Evolutionary conservation across 2,113 vertebrate species (phyloP), one percentile per base, ranked within the genome.

Genomic region (Macquaria ambigua): DNA sequence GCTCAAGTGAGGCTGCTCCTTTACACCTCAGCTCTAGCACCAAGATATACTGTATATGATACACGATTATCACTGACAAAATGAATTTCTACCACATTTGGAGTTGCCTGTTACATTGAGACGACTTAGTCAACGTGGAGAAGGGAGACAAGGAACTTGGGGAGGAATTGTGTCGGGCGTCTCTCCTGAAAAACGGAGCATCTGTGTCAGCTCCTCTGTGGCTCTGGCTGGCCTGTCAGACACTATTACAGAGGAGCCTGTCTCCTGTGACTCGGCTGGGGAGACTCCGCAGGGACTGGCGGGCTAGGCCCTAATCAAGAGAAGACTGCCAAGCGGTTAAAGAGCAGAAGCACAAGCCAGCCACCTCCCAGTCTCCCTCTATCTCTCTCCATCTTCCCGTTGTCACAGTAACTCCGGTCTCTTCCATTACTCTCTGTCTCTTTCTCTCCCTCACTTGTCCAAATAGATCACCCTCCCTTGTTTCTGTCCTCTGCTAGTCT

Each of bases 241-340:
- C 93, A 92, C 88, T 83, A 94, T 95, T 95, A 95, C 92, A 79
- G 90, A 89, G 89, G 81, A 96, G 88, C 77, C 76, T 70, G 88
- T 95, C 93, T 95, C 94, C 78, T 48, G 89, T 81, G 92, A 92
- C 89, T 93, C 46, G 61, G 89, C 90, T 62, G 56, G 46, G 74
- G 92, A 94, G 91, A 90, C 87, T 93, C 89, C 82, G 68, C 74
- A 20, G 92, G 93, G 91, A 94, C 91, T 61, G 76, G 76, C 56
- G 79, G 82, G 69, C 79, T 62, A 21, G 88, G 82, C 86, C 93
- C 94, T 94, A 93, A 95, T 95, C 93, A 95, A 94, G 93, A 95
- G 92, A 74, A 89, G 92, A 93, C 95, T 95, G 93, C 92, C 90
- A 90, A 90, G 87, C 87, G 53, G 92, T 95, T 94, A 94, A 94